Percentiles rank a stretch among this genome's conserved stretches.
phyloP scores from a whole-genome alignment of 2,888 invertebrate species.

The Leucophenga montana region DNA sequence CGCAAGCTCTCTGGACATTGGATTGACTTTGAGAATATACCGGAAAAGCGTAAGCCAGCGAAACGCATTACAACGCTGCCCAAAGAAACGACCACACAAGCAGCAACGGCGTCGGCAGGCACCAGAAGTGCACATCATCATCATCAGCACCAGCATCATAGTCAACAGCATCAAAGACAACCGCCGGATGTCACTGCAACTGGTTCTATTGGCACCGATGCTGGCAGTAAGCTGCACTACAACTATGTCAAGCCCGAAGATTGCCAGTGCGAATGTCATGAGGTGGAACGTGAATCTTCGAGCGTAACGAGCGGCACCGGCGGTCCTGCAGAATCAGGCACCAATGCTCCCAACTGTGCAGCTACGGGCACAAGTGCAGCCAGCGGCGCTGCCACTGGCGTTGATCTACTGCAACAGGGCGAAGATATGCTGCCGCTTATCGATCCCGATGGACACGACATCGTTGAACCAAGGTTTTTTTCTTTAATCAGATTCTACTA shows the following conservation, averaged over 20 bases:
- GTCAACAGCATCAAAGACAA: slow-evolving; percentile 41
- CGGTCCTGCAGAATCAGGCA: slow-evolving; percentile 28
- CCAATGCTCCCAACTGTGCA: neutral
- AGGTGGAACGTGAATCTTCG: slow-evolving; percentile 72
- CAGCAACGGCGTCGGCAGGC: neutral
- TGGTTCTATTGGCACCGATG: neutral
- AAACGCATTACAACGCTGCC: slow-evolving; percentile 89
- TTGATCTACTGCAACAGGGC: slow-evolving; percentile 69
- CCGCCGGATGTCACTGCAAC: slow-evolving; percentile 46
- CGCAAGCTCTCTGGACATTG: slow-evolving; percentile 77
- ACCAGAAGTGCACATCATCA: neutral
- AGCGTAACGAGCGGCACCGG: slow-evolving; percentile 45
- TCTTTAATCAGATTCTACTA: neutral
- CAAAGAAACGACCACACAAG: slow-evolving; percentile 65
- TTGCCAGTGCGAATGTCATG: slow-evolving; percentile 91
- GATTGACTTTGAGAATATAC: slow-evolving; percentile 91
- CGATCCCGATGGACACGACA: slow-evolving; percentile 70
- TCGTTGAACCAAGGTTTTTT: slow-evolving; percentile 66
- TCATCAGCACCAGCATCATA: slow-evolving; percentile 45
- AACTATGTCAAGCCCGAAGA: slow-evolving; percentile 91
- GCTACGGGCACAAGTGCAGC: slow-evolving; percentile 34
- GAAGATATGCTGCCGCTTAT: slow-evolving; percentile 76
- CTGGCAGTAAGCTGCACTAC: slow-evolving; percentile 75
- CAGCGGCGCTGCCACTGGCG: slow-evolving; percentile 57
- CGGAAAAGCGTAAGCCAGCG: slow-evolving; percentile 86